These are phyloP conservation scores for Lemur catta DNA, from an alignment of 2,797 vertebrate genomes.

Conservation along the genomic window DNA sequence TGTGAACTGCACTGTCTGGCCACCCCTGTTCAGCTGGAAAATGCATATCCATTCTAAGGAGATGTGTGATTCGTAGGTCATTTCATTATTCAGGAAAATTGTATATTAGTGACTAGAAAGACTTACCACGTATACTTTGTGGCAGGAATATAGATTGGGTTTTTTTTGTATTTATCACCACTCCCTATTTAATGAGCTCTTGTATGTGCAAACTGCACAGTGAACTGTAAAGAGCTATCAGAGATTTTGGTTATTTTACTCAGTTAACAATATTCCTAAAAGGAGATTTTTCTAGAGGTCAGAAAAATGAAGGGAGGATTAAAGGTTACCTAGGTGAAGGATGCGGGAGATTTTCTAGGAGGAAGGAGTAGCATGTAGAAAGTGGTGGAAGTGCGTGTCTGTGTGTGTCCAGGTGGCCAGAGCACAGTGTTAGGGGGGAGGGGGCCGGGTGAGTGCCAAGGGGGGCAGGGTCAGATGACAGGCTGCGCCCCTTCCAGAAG, in stretches of 20 bases:
- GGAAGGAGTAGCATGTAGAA: background rate
- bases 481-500: background rate
- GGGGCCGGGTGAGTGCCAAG: background rate
- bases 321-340: background rate
- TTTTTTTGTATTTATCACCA: background rate
- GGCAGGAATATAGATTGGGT: background rate
- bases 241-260: background rate
- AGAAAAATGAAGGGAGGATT: background rate
- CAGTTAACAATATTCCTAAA: background rate
- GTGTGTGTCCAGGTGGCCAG: background rate
- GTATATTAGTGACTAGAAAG: background rate
- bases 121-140: background rate
- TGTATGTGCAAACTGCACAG: background rate
- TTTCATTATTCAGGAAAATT: constrained; percentile 28
- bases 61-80: background rate
- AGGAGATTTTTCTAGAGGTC: background rate
- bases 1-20: background rate
- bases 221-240: background rate
- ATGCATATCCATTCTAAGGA: background rate
- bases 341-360: background rate
- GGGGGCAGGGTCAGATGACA: background rate
- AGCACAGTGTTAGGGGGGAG: background rate
- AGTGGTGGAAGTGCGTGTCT: background rate
- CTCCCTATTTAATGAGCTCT: background rate
- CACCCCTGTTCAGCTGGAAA: background rate